Base-by-base conservation (phyloP, 2,888 invertebrate species). In the Phengaris alcon region DNA sequence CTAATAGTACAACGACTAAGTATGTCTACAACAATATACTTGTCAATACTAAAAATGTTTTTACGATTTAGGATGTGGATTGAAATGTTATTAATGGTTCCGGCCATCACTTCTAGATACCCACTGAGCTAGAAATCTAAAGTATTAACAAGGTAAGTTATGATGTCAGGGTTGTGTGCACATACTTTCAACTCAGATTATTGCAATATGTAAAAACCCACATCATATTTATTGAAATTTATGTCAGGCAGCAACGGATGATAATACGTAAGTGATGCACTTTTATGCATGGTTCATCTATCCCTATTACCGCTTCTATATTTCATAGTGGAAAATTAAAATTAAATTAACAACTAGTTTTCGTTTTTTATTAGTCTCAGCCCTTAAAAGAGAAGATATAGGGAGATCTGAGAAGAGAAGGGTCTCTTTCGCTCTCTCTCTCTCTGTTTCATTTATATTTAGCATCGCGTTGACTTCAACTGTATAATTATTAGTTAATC, bases 171-270 rank as follows among this genome's bases (percentile, higher is more conserved):
- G 69, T 13, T 68, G 44, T 68, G 5, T 22, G 15, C 59, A 68
- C 46, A 68, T 68, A 68, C 68, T 68, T 35, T 68, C 68, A 44
- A 46, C 13, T 13, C n/a, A 68, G 7, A 46, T 55, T 13, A 48
- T 59, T 68, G 68, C 46, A 68, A 22, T 68, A 68, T 68, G n/a
- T 46, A n/a, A 68, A 22, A 68, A 68, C 68, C 68, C 68, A 46
- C 46, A 68, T 68, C n/a, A 46, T 46, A n/a, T 9, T 68, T 46
- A 68, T 68, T 68, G 1, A 68, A 75, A 64, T 75, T 46, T 7
- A 8, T 8, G 52, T 48, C n/a, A 10, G 9, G 4, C 55, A 69
- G 52, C 15, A 46, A 52, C 35, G 46, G 51, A 46, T 46, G 6
- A 22, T 59, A 55, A 2, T 0, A 2, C 1, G 35, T 35, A 35